Base-by-base conservation (phyloP, 2,888 invertebrate species). In the Nomada goodeniana region DNA sequence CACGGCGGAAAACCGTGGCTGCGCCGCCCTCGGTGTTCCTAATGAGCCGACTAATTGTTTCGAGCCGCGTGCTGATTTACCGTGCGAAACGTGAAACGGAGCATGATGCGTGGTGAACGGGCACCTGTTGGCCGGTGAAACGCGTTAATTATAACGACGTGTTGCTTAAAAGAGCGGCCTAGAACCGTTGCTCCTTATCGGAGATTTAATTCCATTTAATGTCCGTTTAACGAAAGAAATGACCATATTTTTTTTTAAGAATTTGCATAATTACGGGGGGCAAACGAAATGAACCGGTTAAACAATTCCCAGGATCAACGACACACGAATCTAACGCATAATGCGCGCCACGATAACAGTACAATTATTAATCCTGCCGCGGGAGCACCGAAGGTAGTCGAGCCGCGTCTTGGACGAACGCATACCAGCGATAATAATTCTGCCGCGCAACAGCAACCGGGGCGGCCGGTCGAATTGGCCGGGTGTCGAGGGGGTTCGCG, bases 11-110 rank as follows among this genome's bases (percentile, higher is more conserved):
- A 81, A 85, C 44, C 72, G 74, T 80, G 73, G 55, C 73, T 63
- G 68, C 20, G 59, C 61, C 81, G 80, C 81, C 77, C 72, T 75
- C 71, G 75, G 75, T 81, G 65, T 64, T 55, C 55, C 82, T 89
- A 89, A 89, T 87, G 88, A 86, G 77, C 86, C 71, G 73, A 52
- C 84, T 89, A 89, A 89, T 89, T 85, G 85, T 89, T 86, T 84
- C 84, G 74, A 81, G 84, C 78, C 69, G 71, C 44, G 42, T 71
- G 70, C 71, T 89, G 89, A 89, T 89, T 86, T 83, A 89, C 84
- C 70, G 81, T 86, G 85, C 80, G 88, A 88, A 82, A 75, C 57
- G 60, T 53, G 74, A 18, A 83, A 86, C 74, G 57, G 59, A 59
- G 50, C 57, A 23, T 29, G 52, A 29, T 18, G 23, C 61, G 29